Evolutionary conservation across 2,797 vertebrate genomes (phyloP).

Genomic region (Callimico goeldii): DNA sequence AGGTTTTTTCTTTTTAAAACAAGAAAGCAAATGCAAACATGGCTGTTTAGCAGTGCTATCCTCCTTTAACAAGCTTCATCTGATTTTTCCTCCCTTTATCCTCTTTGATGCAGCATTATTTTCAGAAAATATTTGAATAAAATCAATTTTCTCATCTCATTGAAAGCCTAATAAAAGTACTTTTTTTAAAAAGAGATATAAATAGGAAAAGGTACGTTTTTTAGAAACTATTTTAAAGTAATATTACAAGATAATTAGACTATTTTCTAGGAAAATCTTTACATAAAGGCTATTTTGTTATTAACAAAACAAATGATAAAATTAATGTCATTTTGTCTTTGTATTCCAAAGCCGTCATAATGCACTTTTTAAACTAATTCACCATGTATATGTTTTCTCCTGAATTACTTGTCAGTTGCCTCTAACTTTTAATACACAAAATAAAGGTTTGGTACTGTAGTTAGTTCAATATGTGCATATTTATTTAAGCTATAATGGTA

Average conservation of each 20-base stretch:
- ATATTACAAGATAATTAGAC: not conserved
- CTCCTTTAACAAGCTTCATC: not conserved
- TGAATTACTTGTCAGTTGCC: not conserved
- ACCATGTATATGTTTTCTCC: not conserved
- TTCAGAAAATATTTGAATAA: not conserved
- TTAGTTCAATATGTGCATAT: not conserved
- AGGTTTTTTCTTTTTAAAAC: no score
- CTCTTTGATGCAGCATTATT: not conserved
- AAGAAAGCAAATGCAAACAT: not conserved
- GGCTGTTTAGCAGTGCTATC: not conserved
- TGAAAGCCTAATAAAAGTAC: conserved; percentile 12
- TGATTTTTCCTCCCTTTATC: not conserved
- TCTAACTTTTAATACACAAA: not conserved
- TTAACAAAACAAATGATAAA: conserved; percentile 17
- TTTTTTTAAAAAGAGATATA: not conserved
- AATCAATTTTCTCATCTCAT: not conserved
- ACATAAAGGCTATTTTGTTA: not conserved
- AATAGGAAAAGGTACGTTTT: not conserved
- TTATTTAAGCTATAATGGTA: not conserved
- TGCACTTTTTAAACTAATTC: not conserved
- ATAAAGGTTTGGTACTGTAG: not conserved
- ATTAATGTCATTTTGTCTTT: not conserved
- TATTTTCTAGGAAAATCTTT: conserved; percentile 19
- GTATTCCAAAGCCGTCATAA: not conserved
- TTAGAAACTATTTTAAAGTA: not conserved